These are phyloP conservation scores for Sebastes trivittatus DNA, from an alignment of 2,797 vertebrate genomes.

Conservation along the genomic window DNA sequence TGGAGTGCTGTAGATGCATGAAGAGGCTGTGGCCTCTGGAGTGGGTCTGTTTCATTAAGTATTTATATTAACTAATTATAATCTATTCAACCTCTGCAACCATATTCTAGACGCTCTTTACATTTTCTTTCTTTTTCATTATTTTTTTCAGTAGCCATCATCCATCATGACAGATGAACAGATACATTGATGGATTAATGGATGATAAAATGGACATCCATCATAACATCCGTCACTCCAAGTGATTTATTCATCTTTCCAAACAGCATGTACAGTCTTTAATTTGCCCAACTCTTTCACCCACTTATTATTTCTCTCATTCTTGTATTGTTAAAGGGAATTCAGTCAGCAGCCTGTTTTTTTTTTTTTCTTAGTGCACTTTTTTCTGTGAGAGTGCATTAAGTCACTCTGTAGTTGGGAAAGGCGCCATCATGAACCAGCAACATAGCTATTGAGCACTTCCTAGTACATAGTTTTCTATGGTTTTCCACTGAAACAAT, in stretches of 20 bases:
- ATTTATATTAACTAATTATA: neutral
- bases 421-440: neutral
- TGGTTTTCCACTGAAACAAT: neutral
- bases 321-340: neutral
- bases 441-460: neutral
- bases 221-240: slow-evolving; percentile 11
- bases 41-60: neutral
- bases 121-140: neutral
- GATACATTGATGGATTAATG: slow-evolving; percentile 13
- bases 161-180: neutral
- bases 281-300: neutral
- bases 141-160: neutral
- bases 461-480: neutral
- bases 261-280: slow-evolving; percentile 3
- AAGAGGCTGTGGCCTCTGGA: neutral
- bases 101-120: neutral
- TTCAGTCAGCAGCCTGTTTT: neutral
- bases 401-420: neutral
- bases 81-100: neutral
- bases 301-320: neutral
- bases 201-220: slow-evolving; percentile 22
- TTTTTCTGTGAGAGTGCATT: neutral
- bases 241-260: slow-evolving; percentile 15
- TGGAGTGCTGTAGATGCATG: neutral
- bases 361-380: neutral